A percentile compares a stretch with the other conserved stretches of the same genome.
Evolutionary conservation across 2,113 vertebrate species (phyloP).

Genomic region (Rhadina sibilatrix): DNA sequence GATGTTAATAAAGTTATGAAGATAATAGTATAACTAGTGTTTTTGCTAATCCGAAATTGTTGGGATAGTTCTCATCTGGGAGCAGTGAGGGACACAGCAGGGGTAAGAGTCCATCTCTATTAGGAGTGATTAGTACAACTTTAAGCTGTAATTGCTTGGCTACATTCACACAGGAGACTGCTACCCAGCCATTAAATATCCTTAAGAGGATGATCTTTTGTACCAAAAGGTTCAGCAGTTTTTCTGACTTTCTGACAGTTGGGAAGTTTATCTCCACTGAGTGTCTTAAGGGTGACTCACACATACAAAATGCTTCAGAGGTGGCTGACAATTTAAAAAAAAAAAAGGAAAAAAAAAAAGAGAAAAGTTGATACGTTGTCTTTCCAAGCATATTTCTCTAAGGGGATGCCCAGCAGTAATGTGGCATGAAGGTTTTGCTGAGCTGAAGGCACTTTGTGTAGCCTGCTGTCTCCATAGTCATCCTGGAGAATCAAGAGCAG

Average conservation of each 20-base stretch:
- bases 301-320: background rate
- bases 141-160: slow-evolving; percentile 61
- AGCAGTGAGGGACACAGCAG: slow-evolving; percentile 57
- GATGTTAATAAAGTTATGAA: slow-evolving; percentile 68
- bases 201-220: slow-evolving; percentile 61
- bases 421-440: background rate
- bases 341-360: background rate
- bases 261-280: slow-evolving; percentile 22
- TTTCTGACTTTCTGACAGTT: slow-evolving; percentile 36
- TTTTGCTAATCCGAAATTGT: slow-evolving; percentile 59
- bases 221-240: slow-evolving; percentile 45
- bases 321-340: background rate
- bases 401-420: background rate
- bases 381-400: background rate
- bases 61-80: slow-evolving; percentile 59
- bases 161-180: slow-evolving; percentile 49
- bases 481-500: background rate
- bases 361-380: background rate
- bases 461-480: background rate
- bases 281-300: background rate
- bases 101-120: slow-evolving; percentile 61
- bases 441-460: background rate
- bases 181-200: slow-evolving; percentile 40
- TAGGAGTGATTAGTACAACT: slow-evolving; percentile 61
- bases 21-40: slow-evolving; percentile 61